Evolutionary conservation across 2,113 vertebrate genomes (phyloP).

Genomic region (Laticauda colubrina): DNA sequence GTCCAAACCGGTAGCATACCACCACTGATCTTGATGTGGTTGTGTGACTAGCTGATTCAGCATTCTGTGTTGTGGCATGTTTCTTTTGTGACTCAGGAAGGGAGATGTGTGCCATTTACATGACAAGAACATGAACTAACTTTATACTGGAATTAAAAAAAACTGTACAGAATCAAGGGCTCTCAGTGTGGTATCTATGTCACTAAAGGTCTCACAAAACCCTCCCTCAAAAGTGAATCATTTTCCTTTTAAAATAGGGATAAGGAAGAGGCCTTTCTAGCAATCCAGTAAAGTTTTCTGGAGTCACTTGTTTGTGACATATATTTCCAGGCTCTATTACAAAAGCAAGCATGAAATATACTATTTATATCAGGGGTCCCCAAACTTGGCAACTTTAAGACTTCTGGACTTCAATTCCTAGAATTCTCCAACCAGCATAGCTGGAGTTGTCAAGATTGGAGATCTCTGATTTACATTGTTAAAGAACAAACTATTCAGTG

Average conservation of each 20-base stretch:
- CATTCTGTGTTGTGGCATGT: neutral
- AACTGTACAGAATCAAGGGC: neutral
- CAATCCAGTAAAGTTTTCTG: neutral
- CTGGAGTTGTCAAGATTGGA: too few relatives aligned
- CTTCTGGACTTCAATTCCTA: too few relatives aligned
- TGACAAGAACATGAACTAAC: neutral
- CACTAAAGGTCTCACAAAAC: neutral
- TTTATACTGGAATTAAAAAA: neutral
- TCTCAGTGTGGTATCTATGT: neutral
- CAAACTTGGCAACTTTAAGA: too few relatives aligned
- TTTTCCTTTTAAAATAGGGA: neutral
- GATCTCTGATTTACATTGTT: neutral
- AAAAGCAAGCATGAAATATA: neutral
- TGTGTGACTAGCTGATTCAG: neutral
- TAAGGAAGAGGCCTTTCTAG: neutral
- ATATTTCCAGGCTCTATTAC: neutral
- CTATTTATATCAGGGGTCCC: neutral
- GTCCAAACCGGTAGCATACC: too few relatives aligned
- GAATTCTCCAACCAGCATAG: too few relatives aligned
- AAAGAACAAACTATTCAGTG: constrained; percentile 28
- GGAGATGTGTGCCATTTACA: neutral
- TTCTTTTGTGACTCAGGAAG: too few relatives aligned
- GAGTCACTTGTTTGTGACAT: neutral
- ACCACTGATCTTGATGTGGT: too few relatives aligned
- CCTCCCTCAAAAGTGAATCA: neutral